phyloP scores from a whole-genome alignment of 2,797 vertebrate genomes.

The Aphelocoma californica region DNA sequence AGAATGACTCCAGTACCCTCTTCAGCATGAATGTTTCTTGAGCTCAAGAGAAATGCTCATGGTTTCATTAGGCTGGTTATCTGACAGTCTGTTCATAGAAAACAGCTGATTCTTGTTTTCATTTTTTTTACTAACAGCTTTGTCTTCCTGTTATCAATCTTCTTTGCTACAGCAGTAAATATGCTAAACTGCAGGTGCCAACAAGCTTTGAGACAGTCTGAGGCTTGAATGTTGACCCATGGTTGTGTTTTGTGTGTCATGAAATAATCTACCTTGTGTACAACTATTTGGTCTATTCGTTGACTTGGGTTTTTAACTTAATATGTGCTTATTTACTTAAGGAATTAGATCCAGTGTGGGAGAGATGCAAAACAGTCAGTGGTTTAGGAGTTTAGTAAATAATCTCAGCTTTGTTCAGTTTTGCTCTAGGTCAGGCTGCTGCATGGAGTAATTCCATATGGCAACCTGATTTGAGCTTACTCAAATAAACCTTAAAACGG shows the following conservation, averaged over 20 bases:
- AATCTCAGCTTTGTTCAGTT: conserved; percentile 68
- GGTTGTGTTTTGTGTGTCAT: background rate
- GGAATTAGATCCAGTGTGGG: conserved; percentile 65
- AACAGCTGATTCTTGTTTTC: conserved; percentile 45
- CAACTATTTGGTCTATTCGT: conserved; percentile 20
- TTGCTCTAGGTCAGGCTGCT: conserved; percentile 67
- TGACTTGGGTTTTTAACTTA: conserved; percentile 57
- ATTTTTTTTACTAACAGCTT: background rate
- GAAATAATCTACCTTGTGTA: background rate
- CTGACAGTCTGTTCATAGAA: conserved; percentile 27
- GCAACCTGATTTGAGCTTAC: conserved; percentile 60
- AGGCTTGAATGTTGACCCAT: background rate
- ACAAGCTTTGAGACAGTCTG: background rate
- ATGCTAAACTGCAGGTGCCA: conserved; percentile 30
- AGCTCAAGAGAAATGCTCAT: background rate
- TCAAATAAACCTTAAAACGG: conserved; percentile 68
- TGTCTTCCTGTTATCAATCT: conserved; percentile 56
- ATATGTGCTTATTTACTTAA: conserved; percentile 59
- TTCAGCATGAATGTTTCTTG: conserved; percentile 6
- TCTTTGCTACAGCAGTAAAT: conserved; percentile 20
- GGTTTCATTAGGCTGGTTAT: conserved; percentile 28
- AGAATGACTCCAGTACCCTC: conserved; percentile 26
- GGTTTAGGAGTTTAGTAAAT: conserved; percentile 65
- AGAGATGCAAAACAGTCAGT: conserved; percentile 63
- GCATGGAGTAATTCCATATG: conserved; percentile 74